Evolutionary conservation across 2,113 vertebrate genomes (phyloP).

Genomic region (Typhlomys cinereus): DNA sequence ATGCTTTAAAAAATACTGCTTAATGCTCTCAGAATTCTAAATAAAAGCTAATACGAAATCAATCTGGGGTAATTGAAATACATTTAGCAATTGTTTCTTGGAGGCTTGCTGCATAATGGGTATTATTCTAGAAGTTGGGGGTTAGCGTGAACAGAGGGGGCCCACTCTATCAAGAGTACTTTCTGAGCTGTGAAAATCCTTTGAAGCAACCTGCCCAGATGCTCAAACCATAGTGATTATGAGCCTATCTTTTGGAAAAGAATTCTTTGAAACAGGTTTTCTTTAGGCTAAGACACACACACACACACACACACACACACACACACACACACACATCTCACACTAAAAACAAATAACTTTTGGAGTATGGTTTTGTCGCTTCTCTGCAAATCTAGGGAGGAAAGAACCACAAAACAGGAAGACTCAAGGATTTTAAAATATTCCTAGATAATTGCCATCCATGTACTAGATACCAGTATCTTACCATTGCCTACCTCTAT

Average conservation of each 20-base stretch:
- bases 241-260: not conserved
- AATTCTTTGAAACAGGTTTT: not conserved
- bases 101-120: not conserved
- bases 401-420: not conserved
- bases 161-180: not conserved
- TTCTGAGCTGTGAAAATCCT: not conserved
- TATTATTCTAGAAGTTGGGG: not conserved
- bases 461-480: not conserved
- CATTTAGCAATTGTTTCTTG: not conserved
- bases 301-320: not conserved
- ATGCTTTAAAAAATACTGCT: not conserved
- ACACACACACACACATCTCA: not conserved
- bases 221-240: not conserved
- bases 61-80: not conserved
- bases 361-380: not conserved
- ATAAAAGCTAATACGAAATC: not conserved
- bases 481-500: not conserved
- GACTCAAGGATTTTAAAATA: not conserved
- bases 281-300: not conserved
- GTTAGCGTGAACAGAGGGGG: not conserved
- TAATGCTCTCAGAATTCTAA: slow-evolving; percentile 1
- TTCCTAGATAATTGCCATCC: not conserved
- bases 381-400: not conserved
- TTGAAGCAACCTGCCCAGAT: not conserved
- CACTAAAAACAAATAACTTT: slow-evolving; percentile 24